These are phyloP conservation scores for Tympanuchus pallidicinctus DNA, from an alignment of 2,113 vertebrate species.

Conservation along the genomic window DNA sequence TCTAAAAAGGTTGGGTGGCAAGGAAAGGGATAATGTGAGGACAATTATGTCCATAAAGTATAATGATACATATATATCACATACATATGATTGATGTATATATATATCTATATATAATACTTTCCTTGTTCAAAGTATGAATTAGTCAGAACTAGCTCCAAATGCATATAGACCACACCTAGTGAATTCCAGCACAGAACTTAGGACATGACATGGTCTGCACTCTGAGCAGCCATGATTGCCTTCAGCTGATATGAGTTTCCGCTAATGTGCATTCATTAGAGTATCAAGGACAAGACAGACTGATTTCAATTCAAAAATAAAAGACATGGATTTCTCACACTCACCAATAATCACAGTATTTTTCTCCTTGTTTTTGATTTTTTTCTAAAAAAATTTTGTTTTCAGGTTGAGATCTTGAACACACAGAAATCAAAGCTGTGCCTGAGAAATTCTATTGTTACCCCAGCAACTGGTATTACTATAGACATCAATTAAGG, in stretches of 20 bases:
- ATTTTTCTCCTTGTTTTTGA: background rate
- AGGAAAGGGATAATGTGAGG: background rate
- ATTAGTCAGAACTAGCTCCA: background rate
- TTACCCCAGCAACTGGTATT: conserved; percentile 22
- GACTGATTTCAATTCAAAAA: background rate
- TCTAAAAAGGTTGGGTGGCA: background rate
- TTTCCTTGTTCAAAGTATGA: background rate
- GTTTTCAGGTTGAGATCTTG: conserved; percentile 16
- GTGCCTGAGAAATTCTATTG: background rate
- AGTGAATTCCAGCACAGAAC: background rate
- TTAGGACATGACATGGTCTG: background rate
- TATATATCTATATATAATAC: too few relatives aligned
- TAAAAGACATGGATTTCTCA: background rate
- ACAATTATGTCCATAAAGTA: background rate
- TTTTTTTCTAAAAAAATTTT: background rate
- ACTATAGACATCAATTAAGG: background rate
- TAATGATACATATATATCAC: background rate
- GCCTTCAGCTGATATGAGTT: background rate
- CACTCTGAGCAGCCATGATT: background rate
- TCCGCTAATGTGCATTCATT: background rate
- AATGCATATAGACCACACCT: accelerated
- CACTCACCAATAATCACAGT: background rate
- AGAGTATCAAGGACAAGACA: background rate
- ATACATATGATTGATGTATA: too few relatives aligned
- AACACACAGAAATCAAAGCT: background rate